Conservation (phyloP, 2,888 invertebrate species). For the Clostera curtula region DNA sequence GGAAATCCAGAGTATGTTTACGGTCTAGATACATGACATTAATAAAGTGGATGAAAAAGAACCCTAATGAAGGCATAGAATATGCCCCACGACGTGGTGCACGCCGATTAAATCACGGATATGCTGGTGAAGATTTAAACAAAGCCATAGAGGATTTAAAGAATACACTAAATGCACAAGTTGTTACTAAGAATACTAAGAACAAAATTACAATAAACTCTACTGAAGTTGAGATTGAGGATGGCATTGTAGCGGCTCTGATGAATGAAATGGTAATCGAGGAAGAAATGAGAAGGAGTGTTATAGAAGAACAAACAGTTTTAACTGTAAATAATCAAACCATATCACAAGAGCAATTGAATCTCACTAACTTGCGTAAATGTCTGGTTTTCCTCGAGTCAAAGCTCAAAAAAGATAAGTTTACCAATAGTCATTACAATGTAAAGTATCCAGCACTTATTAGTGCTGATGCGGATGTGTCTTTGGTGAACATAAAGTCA, state of each 20-base stretch:
- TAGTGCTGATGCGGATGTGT: constrained; percentile 15
- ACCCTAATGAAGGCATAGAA: constrained; percentile 52
- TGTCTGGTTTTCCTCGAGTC: constrained; percentile 41
- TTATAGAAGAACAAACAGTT: constrained; percentile 15
- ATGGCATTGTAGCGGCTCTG: constrained; percentile 40
- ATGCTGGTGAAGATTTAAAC: constrained; percentile 37
- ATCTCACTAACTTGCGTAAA: constrained; percentile 39
- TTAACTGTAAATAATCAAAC: constrained; percentile 9
- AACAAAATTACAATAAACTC: constrained; percentile 33
- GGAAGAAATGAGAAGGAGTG: constrained; percentile 6
- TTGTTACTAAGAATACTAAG: constrained; percentile 24
- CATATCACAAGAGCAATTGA: constrained; percentile 13
- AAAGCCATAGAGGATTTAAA: constrained; percentile 50
- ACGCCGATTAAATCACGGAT: constrained; percentile 40
- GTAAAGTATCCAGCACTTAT: constrained; percentile 30
- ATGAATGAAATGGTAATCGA: constrained; percentile 33
- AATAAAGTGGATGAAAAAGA: constrained; percentile 59
- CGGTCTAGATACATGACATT: constrained; percentile 76
- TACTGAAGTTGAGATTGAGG: constrained; percentile 38
- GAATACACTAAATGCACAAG: constrained; percentile 39
- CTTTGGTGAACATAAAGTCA: constrained; percentile 34
- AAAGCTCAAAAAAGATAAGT: constrained; percentile 30
- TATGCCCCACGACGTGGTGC: constrained; percentile 54
- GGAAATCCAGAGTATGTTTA: constrained; percentile 74
- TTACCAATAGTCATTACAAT: constrained; percentile 25